A percentile compares a stretch with the other conserved stretches of the same genome.
Conservation (phyloP, 2,113 vertebrate species). For the Catharus bicknelli region DNA sequence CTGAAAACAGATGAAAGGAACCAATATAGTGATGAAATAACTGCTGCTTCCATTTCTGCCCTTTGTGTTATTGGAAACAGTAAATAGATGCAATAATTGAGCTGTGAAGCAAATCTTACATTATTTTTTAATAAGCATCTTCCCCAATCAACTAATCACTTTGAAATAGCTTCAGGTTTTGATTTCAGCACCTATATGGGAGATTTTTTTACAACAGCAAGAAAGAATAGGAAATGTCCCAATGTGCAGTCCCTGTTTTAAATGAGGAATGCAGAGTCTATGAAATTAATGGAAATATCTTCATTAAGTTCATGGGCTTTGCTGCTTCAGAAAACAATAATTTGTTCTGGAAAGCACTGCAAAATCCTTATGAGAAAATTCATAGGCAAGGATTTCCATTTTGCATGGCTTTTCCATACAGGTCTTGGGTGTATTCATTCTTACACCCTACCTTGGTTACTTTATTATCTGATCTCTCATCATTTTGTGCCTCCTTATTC, state of each 20-base stretch:
- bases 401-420: not conserved
- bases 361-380: not conserved
- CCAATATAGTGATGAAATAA: conserved; percentile 40
- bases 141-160: conserved; percentile 58
- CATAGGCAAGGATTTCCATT: not conserved
- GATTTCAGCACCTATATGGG: not conserved
- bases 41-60: not conserved
- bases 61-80: conserved; percentile 7
- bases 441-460: fast-evolving
- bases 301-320: not conserved
- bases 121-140: conserved; percentile 47
- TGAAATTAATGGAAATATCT: conserved; percentile 45
- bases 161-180: conserved; percentile 35
- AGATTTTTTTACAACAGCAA: not conserved
- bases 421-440: not conserved
- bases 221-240: conserved; percentile 4
- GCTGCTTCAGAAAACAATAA: not conserved
- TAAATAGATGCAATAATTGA: conserved; percentile 51
- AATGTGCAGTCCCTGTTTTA: conserved; percentile 20
- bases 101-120: conserved; percentile 50
- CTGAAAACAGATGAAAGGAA: conserved; percentile 55
- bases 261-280: conserved; percentile 5
- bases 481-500: not conserved
- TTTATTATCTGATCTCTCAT: not conserved
- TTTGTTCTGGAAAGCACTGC: not conserved